Evolutionary conservation across 2,888 invertebrate genomes (phyloP), one percentile per base, ranked within the genome.

Genomic region (Neoscelio sp.): DNA sequence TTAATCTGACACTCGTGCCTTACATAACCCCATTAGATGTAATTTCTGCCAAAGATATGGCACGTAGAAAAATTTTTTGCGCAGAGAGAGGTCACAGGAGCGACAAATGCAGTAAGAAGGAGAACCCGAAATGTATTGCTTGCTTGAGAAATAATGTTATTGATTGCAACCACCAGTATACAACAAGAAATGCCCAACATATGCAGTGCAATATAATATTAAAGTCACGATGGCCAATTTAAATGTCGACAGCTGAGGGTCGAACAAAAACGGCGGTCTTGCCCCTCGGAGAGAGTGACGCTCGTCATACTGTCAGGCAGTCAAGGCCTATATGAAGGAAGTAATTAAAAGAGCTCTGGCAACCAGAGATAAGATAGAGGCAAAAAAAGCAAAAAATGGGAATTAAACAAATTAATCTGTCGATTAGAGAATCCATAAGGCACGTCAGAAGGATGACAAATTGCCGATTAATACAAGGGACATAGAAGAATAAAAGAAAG

Each of bases 111-210:
- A 20, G 23, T n/a, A 15, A 15, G 4, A 13, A 38, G 13, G 42
- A 42, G 18, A 8, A 17, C 1, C 17, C 12, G 18, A 38, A 38
- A 38, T 56, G 23, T 13, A 56, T 56, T 38, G 15, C 5, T 4
- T 56, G 54, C 17, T 13, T 38, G 0, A 33, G 54, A 20, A 38
- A 23, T 38, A 38, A 15, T 10, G 7, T 52, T 30, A 10, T 10
- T 6, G 33, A 52, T n/a, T 1, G 1, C 12, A 6, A 23, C 8
- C 46, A 48, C 15, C 12, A 3, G 46, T 12, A 13, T 48, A 5
- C 5, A 26, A 48, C 26, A 6, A 7, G 7, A 18, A 26, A 2
- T 48, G 46, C 6, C 46, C 46, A 1, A 26, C 26, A 0, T 23
- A 5, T 0, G 6, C 13, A 2, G 1, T 26, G 2, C 23, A 48